Evolutionary conservation across 2,888 invertebrate species (phyloP).

Genomic region (Orgyia antiqua): DNA sequence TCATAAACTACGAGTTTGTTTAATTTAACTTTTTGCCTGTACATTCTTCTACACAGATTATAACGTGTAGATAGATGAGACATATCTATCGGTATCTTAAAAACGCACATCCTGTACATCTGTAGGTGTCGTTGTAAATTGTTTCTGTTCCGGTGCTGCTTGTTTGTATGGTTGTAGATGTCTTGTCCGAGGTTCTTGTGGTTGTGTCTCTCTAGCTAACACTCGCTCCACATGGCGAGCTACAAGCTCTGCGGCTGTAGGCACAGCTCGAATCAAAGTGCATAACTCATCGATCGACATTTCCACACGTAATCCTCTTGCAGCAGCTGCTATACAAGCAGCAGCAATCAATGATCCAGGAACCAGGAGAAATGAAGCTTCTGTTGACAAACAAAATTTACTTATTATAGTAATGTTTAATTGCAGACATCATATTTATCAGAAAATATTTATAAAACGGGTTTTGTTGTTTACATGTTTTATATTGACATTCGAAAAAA

Average conservation of each 20-base stretch:
- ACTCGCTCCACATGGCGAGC: conserved; percentile 79
- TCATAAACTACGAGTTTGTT: conserved; percentile 47
- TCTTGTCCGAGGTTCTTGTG: conserved; percentile 56
- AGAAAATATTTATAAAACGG: conserved; percentile 19
- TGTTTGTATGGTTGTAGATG: conserved; percentile 50
- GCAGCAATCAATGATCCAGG: conserved; percentile 84
- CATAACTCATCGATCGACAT: conserved; percentile 66
- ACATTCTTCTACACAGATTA: conserved; percentile 14
- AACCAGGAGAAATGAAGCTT: conserved; percentile 84
- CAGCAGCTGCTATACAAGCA: conserved; percentile 83
- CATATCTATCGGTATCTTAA: conserved; percentile 33
- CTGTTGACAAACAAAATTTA: conserved; percentile 66
- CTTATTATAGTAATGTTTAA: conserved; percentile 3
- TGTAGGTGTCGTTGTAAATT: conserved; percentile 79
- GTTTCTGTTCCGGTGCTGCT: conserved; percentile 49
- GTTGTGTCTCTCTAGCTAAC: conserved; percentile 75
- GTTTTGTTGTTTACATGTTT: conserved; percentile 39
- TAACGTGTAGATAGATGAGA: conserved; percentile 3
- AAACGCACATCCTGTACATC: conserved; percentile 81
- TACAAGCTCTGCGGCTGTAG: conserved; percentile 72
- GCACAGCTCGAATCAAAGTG: conserved; percentile 66
- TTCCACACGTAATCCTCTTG: conserved; percentile 76
- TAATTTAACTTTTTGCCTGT: conserved; percentile 31
- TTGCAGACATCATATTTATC: conserved; percentile 14
- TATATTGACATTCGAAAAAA: conserved; percentile 20